Evolutionary conservation across 2,888 invertebrate species (phyloP), one percentile per base, ranked within the genome.

Genomic region (Ornithoptera priamus): DNA sequence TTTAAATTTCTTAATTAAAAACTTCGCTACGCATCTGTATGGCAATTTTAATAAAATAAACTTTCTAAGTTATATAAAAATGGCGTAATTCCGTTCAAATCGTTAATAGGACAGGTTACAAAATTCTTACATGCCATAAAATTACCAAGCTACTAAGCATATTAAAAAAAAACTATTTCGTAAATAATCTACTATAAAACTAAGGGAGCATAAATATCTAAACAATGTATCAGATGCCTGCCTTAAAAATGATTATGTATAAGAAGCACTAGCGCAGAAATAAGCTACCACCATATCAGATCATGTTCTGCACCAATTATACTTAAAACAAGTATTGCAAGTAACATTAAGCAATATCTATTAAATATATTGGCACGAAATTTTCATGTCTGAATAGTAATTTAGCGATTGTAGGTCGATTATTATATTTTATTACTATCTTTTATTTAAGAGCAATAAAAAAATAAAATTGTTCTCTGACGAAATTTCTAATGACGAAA

Each of bases 291-390:
- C 61, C 70, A 71, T 78, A 88, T 88, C 87, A 74, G 87, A 86
- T 89, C 84, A 74, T 78, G 87, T 83, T 81, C 87, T 85, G 89
- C 88, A 84, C 88, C 85, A 85, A 81, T 87, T 89, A 81, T 80
- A 74, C 72, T 75, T 72, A 76, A 74, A 78, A 77, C 78, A 72
- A 72, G 67, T 56, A 66, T 77, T 77, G 71, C 75, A 71, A 72
- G 75, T 77, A 68, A 62, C 64, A 63, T 70, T 70, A 66, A 69
- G 67, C 74, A 76, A 75, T 72, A 69, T 59, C 68, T 73, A 72
- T 71, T 69, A 67, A 68, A 72, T 53, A 57, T 67, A 66, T 69
- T 68, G 60, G 68, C 61, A 71, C 62, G 59, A 68, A 62, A 68
- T 57, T 69, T 62, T 62, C 46, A 63, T 63, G 24, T 58, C 63